phyloP scores from a whole-genome alignment of 1,140 invertebrate genomes.

The Saxidomus purpurata region DNA sequence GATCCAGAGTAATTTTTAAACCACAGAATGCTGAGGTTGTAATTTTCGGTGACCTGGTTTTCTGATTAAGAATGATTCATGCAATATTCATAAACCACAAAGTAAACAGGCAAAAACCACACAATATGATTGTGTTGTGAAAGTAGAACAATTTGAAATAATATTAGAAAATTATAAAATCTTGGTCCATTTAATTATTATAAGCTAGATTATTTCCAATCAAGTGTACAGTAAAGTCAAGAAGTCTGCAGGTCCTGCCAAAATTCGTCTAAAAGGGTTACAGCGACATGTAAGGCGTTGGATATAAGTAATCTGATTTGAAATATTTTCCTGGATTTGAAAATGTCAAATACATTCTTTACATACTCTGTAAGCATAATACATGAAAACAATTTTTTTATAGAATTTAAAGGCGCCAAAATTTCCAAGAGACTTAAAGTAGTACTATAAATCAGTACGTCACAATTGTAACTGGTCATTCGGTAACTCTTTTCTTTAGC shows the following conservation, averaged over 20 bases:
- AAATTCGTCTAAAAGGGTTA: not conserved
- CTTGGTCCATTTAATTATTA: not conserved
- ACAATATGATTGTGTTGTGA: not conserved
- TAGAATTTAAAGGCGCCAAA: too few species aligned
- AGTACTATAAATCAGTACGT: too few species aligned
- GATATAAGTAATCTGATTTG: not conserved
- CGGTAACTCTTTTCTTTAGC: too few species aligned
- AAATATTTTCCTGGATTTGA: not conserved
- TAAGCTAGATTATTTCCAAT: not conserved
- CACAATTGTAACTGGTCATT: too few species aligned
- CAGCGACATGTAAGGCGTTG: not conserved
- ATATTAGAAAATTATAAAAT: too few species aligned
- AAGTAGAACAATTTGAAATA: not conserved
- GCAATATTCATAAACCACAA: not conserved
- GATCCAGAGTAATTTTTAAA: too few species aligned
- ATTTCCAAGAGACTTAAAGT: too few species aligned
- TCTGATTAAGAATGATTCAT: not conserved
- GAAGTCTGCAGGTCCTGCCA: not conserved
- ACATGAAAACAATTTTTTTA: too few species aligned
- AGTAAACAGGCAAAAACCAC: not conserved
- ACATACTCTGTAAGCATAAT: too few species aligned
- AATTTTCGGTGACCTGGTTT: not conserved
- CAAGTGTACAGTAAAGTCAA: conserved; percentile 20
- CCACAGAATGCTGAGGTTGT: not conserved
- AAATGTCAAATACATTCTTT: not conserved